Base-by-base conservation (phyloP, 92 coral and sea anemone species). In the Zoanthus gigantus region DNA sequence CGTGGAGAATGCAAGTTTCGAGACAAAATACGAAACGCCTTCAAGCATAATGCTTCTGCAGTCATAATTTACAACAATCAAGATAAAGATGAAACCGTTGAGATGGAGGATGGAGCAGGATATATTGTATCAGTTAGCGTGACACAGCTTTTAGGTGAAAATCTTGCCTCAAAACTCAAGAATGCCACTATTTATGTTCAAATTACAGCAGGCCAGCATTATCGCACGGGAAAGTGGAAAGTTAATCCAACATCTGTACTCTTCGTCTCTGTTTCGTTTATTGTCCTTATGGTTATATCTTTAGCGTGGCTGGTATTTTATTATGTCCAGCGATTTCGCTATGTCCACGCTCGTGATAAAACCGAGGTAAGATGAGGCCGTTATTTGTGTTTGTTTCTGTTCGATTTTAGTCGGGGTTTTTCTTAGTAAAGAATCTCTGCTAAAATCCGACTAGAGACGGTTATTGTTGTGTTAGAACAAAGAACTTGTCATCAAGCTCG, bases 241-340 rank as follows among this genome's bases (percentile, higher is more conserved):
- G 94, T 95, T 52, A 97, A 95, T 88, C 98, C 99, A 0, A 94
- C 98, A 17, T 97, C 99, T 11, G 98, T 97, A 37, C 88, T 97
- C 58, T 97, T 97, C 84, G 99, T 97, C 9, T 97, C 99, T 4
- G 98, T 97, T 3, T 95, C 99, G 14, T 97, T 97, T 50, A 97
- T 97, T 72, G 99, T 97, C 23, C 89, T 97, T 5, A 97, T 97
- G 99, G 99, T 97, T 30, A 97, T 97, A 16, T 97, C 99, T 23
- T 87, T 97, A 78, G 99, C 99, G 29, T 97, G 99, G 99, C 75
- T 97, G 78, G 98, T 97, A 9, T 97, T 95, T 84, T 97, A 97
- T 69, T 97, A 97, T 75, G 99, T 97, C 0, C 99, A 97, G 75
- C 85, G 99, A 85, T 97, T 97, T 84, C 98, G 99, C 1, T 95